Evolutionary conservation across 2,797 vertebrate species (phyloP), one percentile per base, ranked within the genome.

Genomic region (Takifugu rubripes): DNA sequence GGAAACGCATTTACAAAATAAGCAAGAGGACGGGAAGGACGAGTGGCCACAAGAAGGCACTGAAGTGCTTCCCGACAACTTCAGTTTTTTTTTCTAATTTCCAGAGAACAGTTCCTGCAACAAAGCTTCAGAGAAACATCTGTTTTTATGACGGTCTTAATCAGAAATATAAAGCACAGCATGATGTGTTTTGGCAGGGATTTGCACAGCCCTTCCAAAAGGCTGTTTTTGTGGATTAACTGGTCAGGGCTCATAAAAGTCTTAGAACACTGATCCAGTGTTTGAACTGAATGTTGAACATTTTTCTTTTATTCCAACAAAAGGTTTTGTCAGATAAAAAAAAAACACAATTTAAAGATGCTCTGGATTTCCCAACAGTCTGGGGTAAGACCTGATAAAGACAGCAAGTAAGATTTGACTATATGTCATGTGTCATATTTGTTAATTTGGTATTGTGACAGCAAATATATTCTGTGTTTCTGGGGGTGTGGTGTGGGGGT

Each of bases 11-110:
- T 68, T 64, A 54, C 44, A 26, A n/a, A 16, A 36, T 6, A 25
- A 70, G 56, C 56, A 56, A 46, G 16, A 49, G 48, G 36, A 31
- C 49, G 42, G 11, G 52, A 54, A 51, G 57, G 27, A 8, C 36
- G 14, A 68, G 24, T 66, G 80, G 68, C 85, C 88, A 87, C 84
- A 78, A 83, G 87, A 84, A 79, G 87, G 77, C 87, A 83, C 73
- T 86, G 80, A 84, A 86, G 78, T 52, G 47, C 84, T 74, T 79
- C 21, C 6, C 52, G 55, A 49, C 47, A 62, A 43, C 6, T 7
- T 50, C 36, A 52, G 36, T 3, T 9, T 14, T 55, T 57, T 49
- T 57, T 49, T 44, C 26, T 49, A 10, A 52, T 40, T 40, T 14
- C 43, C 43, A 44, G n/a, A 17, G 12, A 40, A 12, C 36, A 14